Evolutionary conservation across 2,888 invertebrate genomes (phyloP), one percentile per base, ranked within the genome.

Genomic region (Brenthis daphne): DNA sequence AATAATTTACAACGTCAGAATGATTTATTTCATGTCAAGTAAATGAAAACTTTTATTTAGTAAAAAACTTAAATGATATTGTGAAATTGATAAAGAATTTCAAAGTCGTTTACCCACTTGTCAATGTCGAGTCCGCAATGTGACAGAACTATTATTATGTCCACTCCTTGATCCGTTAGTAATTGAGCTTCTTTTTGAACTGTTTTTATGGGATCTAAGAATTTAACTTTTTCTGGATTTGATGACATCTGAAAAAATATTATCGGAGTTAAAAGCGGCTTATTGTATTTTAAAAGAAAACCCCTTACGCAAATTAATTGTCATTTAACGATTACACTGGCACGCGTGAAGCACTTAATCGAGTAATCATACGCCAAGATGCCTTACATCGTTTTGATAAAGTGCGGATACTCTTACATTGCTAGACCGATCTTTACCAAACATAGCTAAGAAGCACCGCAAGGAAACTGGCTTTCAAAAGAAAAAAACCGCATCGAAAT

Each of bases 61-160:
- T 4, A 14, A 24, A n/a, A 29, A 60, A 60, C 24, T 60, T 29
- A 50, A 48, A 6, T 11, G 29, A 11, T n/a, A 48, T 50, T 60
- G 29, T 29, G 12, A 63, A 20, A 14, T 53, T n/a, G 14, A 29
- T 3, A 24, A 47, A 48, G 14, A 50, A 51, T 61, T 33, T 1
- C 13, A 16, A 61, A 61, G 13, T 61, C 24, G 56, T 67, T 56
- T 67, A 84, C 88, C 84, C 77, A 93, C 89, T 93, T 87, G 77
- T 96, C 96, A n/a, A 94, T 91, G 3, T 92, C 88, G 64, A 96
- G 93, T 3, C 98, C 97, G 73, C 96, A 96, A 81, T 98, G 98
- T 0, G 97, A 97, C 12, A 98, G 83, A 1, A 96, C 96, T 73
- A 98, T 94, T 65, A 97, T 96, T 14, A 97, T 96, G 73, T 96